phyloP scores from a whole-genome alignment of 2,888 invertebrate genomes.

The Tinea pellionella region DNA sequence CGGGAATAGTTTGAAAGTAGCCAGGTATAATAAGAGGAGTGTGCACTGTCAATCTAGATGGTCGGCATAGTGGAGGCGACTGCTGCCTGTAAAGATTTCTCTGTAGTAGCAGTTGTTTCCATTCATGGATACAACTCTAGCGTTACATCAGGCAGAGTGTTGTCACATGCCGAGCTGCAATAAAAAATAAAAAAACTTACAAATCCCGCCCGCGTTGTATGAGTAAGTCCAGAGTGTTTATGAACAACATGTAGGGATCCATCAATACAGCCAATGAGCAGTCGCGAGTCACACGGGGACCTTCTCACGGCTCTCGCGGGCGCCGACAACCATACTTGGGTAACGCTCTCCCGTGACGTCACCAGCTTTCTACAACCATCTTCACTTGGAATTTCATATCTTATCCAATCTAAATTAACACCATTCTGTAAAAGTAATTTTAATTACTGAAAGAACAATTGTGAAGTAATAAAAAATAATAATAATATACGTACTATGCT shows the following conservation, averaged over 20 bases:
- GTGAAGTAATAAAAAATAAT: no score
- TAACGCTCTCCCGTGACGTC: constrained; percentile 65
- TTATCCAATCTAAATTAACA: constrained; percentile 72
- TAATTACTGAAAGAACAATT: constrained; percentile 3
- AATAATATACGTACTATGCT: no score
- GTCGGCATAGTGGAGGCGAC: no score
- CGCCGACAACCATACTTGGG: constrained; percentile 74
- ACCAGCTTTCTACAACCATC: constrained; percentile 75
- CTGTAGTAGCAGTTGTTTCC: no score
- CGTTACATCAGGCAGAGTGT: no score
- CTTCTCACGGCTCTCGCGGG: constrained; percentile 36
- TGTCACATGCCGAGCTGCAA: no score
- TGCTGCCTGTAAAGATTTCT: no score
- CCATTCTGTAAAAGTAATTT: constrained; percentile 36
- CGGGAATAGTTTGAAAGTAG: no score
- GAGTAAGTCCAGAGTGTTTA: constrained; percentile 78
- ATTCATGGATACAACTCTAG: no score
- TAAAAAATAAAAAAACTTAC: no score
- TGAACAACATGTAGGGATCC: constrained; percentile 86
- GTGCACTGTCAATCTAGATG: no score
- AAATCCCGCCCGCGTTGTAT: constrained; percentile 81
- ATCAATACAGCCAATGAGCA: constrained; percentile 87
- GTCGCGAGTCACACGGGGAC: constrained; percentile 75
- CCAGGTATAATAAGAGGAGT: no score
- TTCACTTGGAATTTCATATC: constrained; percentile 77